Evolutionary conservation across 2,113 vertebrate species (phyloP).

Genomic region (Chaetodon auriga): DNA sequence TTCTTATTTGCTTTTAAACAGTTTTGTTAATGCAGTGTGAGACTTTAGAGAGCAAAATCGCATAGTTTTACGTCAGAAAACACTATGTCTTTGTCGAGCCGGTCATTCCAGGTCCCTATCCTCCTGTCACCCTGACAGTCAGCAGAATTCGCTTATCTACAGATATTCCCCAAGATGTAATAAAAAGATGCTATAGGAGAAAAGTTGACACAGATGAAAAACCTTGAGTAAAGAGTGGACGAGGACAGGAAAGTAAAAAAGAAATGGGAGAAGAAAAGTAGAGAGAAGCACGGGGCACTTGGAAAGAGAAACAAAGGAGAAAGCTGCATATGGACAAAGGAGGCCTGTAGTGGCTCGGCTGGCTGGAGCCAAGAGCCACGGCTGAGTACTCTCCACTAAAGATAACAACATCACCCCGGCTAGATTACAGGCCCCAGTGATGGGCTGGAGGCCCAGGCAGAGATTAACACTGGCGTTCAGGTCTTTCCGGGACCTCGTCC

Average conservation of each 20-base stretch:
- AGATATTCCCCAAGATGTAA: slow-evolving; percentile 10
- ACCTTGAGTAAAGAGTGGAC: slow-evolving; percentile 19
- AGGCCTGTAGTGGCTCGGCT: slow-evolving; percentile 26
- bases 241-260: background rate
- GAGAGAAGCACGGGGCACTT: background rate
- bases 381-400: slow-evolving; percentile 69
- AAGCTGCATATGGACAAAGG: slow-evolving; percentile 37
- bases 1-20: slow-evolving; percentile 31
- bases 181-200: slow-evolving; percentile 5
- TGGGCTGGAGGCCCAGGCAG: slow-evolving; percentile 69
- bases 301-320: slow-evolving; percentile 29
- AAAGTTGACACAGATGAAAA: slow-evolving; percentile 11
- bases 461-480: slow-evolving; percentile 66
- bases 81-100: background rate
- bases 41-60: background rate
- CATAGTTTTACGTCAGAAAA: slow-evolving; percentile 14
- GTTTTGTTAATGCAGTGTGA: slow-evolving; percentile 7
- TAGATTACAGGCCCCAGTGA: slow-evolving; percentile 66
- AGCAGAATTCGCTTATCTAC: slow-evolving; percentile 8
- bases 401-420: slow-evolving; percentile 63
- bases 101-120: background rate
- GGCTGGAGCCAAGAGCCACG: slow-evolving; percentile 44
- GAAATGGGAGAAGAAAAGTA: background rate
- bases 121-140: background rate
- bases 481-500: slow-evolving; percentile 72